Evolutionary conservation across 2,113 vertebrate genomes (phyloP), one percentile per base, ranked within the genome.

Genomic region (Okapia johnstoni): DNA sequence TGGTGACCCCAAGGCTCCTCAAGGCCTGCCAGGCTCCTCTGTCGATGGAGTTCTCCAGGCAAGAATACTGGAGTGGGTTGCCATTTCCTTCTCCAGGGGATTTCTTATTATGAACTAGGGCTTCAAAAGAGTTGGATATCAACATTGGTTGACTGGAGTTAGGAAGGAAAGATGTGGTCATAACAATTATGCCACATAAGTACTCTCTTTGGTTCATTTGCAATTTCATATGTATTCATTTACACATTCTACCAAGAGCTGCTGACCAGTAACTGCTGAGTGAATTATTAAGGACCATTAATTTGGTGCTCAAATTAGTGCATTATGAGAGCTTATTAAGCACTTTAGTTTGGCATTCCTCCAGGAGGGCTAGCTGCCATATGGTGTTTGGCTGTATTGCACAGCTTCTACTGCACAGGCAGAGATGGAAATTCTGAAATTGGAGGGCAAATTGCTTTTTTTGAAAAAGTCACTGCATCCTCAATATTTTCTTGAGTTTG

Each of bases 331-430:
- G 3, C 52, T 85, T 57, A 94, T 28, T 81, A n/a, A 89, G 17
- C 28, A 94, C 48, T 96, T 93, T 83, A 36, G 87, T 88, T 95
- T 97, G 54, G 33, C 63, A 81, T 86, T 93, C 23, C 25, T 73
- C 4, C 79, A 70, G 30, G 60, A 93, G 86, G 28, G 23, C 28
- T 66, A 66, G 83, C 19, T 85, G 66, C 28, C n/a, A 54, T 28
- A 33, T 60, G 57, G 57, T 16, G 15, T 11, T 90, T 81, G 83
- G 58, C 0, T 83, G 76, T 43, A 28, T 54, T 11, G 6, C 12
- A 87, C 0, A 36, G 33, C 46, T 84, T 90, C 89, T 61, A 36
- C 11, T 21, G 10, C 10, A 16, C 3, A 97, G 15, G n/a, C 23
- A 57, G 16, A 85, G 58, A 54, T 73, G 2, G 77, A 52, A 93